phyloP scores from a whole-genome alignment of 2,888 invertebrate species.

The Polyommatus icarus region DNA sequence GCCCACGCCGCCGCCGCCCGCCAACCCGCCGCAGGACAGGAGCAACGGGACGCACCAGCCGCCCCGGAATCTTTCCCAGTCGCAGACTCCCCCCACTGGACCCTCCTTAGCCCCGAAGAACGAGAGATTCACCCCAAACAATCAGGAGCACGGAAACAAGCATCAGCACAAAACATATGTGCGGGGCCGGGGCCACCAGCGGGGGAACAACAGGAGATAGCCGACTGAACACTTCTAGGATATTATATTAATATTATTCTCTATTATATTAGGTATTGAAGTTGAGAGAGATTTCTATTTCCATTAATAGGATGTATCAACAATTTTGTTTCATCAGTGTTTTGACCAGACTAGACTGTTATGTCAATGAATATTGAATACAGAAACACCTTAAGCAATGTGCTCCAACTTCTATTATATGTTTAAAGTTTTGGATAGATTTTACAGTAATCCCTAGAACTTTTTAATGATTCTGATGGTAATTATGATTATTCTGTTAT shows the following conservation, averaged over 20 bases:
- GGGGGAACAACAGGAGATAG: conserved; percentile 46
- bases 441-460: no score
- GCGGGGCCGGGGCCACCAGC: conserved; percentile 59
- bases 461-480: no score
- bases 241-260: not conserved
- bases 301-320: not conserved
- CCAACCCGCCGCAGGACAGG: conserved; percentile 42
- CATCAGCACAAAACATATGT: conserved; percentile 65
- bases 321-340: not conserved
- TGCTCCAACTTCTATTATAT: no score
- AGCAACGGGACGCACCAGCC: conserved; percentile 42
- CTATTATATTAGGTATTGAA: not conserved
- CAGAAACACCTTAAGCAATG: no score
- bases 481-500: no score
- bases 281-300: not conserved
- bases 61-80: conserved; percentile 34
- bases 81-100: conserved; percentile 38
- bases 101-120: conserved; percentile 46
- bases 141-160: conserved; percentile 52
- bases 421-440: no score
- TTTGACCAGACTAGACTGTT: not conserved
- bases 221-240: conserved; percentile 26
- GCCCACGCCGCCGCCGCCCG: conserved; percentile 58
- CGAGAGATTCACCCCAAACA: conserved; percentile 50
- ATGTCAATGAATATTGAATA: not conserved